These are phyloP conservation scores for Hipparchia sbordonii DNA, from an alignment of 2,888 invertebrate genomes.

Conservation along the genomic window DNA sequence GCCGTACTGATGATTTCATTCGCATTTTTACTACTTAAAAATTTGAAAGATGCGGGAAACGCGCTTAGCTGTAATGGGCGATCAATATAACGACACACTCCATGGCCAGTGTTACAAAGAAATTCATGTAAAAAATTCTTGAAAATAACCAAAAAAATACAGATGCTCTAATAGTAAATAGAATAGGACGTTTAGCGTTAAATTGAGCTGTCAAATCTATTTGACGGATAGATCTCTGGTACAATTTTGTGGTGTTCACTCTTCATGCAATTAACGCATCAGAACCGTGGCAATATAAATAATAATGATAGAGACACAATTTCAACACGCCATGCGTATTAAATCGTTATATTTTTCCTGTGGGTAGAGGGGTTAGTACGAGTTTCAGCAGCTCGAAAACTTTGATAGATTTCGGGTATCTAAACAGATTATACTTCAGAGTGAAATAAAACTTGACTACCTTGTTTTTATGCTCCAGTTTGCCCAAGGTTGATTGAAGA, in stretches of 20 bases:
- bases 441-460: too few relatives aligned
- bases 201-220: constrained; percentile 14
- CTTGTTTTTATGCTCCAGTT: too few relatives aligned
- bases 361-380: background rate
- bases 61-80: background rate
- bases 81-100: constrained; percentile 19
- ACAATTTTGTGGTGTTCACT: constrained; percentile 33
- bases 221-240: constrained; percentile 31
- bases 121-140: constrained; percentile 24
- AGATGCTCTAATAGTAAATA: constrained; percentile 32
- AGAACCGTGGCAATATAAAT: constrained; percentile 16
- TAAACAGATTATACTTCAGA: background rate
- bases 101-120: constrained; percentile 25
- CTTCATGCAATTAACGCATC: constrained; percentile 27
- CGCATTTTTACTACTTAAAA: background rate
- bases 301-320: background rate
- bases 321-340: background rate
- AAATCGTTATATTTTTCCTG: background rate
- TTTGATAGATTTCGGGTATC: too few relatives aligned
- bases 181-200: constrained; percentile 21
- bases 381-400: too few relatives aligned
- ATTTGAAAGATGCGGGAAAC: background rate
- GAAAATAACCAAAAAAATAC: constrained; percentile 31
- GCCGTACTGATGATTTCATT: background rate
- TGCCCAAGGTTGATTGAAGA: too few relatives aligned